Conservation (phyloP, 2,888 invertebrate genomes). For the Dolichomitus sp. region DNA sequence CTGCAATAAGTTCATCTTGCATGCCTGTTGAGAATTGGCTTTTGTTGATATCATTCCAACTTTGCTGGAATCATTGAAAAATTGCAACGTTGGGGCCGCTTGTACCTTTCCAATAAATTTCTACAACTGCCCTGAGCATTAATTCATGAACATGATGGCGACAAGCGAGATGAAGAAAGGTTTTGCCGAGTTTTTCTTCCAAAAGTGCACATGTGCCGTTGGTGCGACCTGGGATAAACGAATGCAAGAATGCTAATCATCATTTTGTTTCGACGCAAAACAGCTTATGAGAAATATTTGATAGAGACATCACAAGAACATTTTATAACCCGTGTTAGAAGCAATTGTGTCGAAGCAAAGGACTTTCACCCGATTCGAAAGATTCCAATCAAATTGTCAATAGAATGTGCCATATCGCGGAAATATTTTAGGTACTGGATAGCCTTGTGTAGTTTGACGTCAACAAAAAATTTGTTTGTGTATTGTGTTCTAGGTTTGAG, state of each 20-base stretch:
- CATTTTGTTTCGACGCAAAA: neutral
- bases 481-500: no score
- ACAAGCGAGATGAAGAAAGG: conserved; percentile 18
- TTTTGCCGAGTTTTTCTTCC: conserved; percentile 16
- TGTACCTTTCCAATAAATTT: conserved; percentile 40
- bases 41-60: conserved; percentile 29
- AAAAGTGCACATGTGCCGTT: conserved; percentile 22
- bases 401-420: no score
- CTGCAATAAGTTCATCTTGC: conserved; percentile 23
- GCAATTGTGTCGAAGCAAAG: conserved; percentile 22
- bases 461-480: no score
- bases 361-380: conserved; percentile 4
- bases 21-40: conserved; percentile 26
- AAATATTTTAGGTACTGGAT: no score
- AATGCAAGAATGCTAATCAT: conserved; percentile 1
- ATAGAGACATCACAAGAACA: neutral
- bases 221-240: neutral
- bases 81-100: conserved; percentile 37
- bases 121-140: conserved; percentile 35
- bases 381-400: conserved; percentile 18
- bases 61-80: conserved; percentile 39
- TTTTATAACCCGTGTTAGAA: conserved; percentile 20
- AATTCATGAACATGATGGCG: conserved; percentile 35
- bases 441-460: no score
- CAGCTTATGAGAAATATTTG: no score